phyloP scores from a whole-genome alignment of 2,888 invertebrate species.

The Nomada ferruginata region DNA sequence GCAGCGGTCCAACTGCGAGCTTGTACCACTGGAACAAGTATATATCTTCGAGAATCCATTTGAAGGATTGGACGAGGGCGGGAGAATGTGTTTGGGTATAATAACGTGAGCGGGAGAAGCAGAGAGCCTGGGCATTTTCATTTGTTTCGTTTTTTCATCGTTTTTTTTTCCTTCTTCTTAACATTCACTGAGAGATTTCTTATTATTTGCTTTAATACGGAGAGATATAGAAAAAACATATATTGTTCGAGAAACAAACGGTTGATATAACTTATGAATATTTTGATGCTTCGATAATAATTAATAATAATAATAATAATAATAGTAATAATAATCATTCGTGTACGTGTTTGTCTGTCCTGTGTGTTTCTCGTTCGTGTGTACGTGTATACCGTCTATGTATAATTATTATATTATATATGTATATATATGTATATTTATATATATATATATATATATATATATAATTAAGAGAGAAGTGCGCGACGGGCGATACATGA shows the following conservation, averaged over 20 bases:
- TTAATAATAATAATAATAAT: constrained; percentile 77
- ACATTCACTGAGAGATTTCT: constrained; percentile 83
- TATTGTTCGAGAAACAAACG: constrained; percentile 83
- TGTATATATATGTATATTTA: constrained; percentile 34
- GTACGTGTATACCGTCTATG: constrained; percentile 79
- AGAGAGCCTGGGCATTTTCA: constrained; percentile 56
- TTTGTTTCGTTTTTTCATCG: constrained; percentile 28
- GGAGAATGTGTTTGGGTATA: constrained; percentile 5
- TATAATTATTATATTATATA: constrained; percentile 83
- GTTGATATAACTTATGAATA: constrained; percentile 83
- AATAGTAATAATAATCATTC: constrained; percentile 76
- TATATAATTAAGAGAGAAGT: constrained; percentile 76
- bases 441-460: constrained; percentile 76
- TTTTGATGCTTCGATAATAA: constrained; percentile 83
- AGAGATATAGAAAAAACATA: constrained; percentile 84
- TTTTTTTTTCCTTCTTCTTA: constrained; percentile 65
- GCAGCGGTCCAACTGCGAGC: not conserved
- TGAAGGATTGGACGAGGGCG: not conserved
- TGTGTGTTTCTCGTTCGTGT: constrained; percentile 25
- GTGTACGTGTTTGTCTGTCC: constrained; percentile 36
- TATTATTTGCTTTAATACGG: constrained; percentile 83
- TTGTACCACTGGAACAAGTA: constrained; percentile 1
- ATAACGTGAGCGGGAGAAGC: constrained; percentile 49
- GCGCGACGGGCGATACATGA: constrained; percentile 79
- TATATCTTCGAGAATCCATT: not conserved